Evolutionary conservation across 35 echinoderm and acorn worm genomes (phyloP), one percentile per base, ranked within the genome.

Genomic region (Acanthaster planci): DNA sequence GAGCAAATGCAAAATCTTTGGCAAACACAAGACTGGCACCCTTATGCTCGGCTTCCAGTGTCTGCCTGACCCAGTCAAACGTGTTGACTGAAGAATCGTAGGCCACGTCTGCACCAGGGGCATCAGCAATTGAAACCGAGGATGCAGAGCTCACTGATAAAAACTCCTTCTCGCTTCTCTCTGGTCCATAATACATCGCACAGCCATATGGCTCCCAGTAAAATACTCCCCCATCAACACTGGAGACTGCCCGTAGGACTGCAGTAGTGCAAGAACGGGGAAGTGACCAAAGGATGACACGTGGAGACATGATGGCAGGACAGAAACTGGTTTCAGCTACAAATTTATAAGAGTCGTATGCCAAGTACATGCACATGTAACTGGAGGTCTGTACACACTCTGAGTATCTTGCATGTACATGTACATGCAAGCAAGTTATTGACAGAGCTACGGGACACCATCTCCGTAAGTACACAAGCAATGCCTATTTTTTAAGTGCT

Each of bases 1-100:
- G 52, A 35, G 5, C 27, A 38, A 37, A 38, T 32, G 52, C 52
- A 14, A 56, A 53, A 37, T 84, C 81, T 31, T 84, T 84, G 10
- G 56, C 81, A 38, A 84, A 84, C 6, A 84, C 81, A 10, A 67
- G 60, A 8, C 60, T 67, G 22, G 60, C 15, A 9, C 22, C 60
- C 32, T 67, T 7, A 26, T 67, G 60, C 27, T 2, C 7, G 0
- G 7, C 15, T 26, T 67, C 60, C 27, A 67, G 27, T 0, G 60
- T 67, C 0, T 67, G 60, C 22, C 27, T 67, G 0, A 67, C 60
- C 60, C 60, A 67, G 1, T 16, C 22, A 67, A 27, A 67, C 9
- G 60, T 67, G 32, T 67, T 67, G 8, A 22, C 22, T 26, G 60
- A 67, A 10, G 60, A 29, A 67, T 18, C 60, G 60, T 67, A 67